Conservation (phyloP, 2,888 invertebrate species). For the Drosophila acutilabella region DNA sequence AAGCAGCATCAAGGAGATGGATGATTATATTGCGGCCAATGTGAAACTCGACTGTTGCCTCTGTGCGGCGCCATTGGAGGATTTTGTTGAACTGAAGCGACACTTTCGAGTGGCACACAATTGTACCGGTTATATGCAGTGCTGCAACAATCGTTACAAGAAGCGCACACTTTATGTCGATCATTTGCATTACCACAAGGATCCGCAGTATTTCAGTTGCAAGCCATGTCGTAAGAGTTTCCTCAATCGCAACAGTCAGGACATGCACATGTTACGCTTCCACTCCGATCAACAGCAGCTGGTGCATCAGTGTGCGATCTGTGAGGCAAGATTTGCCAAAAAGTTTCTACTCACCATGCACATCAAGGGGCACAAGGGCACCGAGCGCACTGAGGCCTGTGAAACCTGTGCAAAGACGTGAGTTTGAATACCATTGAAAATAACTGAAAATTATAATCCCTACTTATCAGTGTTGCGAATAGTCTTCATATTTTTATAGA, state of each 20-base stretch:
- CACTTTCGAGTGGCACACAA: conserved; percentile 70
- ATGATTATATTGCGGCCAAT: conserved; percentile 73
- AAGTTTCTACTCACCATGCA: conserved; percentile 76
- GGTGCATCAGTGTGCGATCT: conserved; percentile 66
- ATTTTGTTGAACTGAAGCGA: conserved; percentile 69
- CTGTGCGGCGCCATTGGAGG: conserved; percentile 56
- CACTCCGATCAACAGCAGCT: conserved; percentile 73
- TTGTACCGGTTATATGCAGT: conserved; percentile 72
- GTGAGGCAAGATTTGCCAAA: conserved; percentile 69
- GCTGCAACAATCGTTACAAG: conserved; percentile 77
- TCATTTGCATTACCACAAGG: conserved; percentile 75
- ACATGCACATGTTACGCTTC: conserved; percentile 76
- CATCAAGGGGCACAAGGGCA: conserved; percentile 70
- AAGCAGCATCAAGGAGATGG: conserved; percentile 69
- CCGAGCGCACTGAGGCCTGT: conserved; percentile 65
- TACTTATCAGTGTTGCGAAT: neutral
- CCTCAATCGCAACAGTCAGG: conserved; percentile 76
- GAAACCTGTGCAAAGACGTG: conserved; percentile 67
- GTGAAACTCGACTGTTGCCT: conserved; percentile 69
- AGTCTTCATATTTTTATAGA: no score
- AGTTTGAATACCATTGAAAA: conserved; percentile 7
- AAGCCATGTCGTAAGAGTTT: conserved; percentile 66
- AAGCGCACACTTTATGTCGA: conserved; percentile 76
- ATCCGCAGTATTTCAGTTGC: conserved; percentile 75
- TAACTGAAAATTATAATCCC: no score